Conservation (phyloP, 2,113 vertebrate species). For the Recurvirostra avosetta region DNA sequence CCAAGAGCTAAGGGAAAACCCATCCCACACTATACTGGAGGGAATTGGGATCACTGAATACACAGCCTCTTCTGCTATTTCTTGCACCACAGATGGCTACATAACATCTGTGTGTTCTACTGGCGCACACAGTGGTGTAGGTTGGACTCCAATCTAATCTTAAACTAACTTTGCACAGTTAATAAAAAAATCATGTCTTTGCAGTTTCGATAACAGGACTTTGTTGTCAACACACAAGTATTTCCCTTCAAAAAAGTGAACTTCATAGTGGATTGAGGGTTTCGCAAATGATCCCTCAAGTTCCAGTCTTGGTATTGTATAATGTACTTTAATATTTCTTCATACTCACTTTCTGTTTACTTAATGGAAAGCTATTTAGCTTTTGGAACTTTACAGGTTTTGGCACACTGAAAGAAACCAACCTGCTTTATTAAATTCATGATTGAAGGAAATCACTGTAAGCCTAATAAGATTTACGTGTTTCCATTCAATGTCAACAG, state of each 20-base stretch:
- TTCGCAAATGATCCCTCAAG: not conserved
- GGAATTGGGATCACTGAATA: not conserved
- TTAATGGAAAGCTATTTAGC: slow-evolving; percentile 6
- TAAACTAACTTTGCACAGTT: not conserved
- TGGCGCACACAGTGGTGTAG: not conserved
- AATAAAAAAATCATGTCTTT: not conserved
- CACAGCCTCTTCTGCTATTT: not conserved
- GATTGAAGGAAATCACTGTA: slow-evolving; percentile 37
- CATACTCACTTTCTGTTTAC: slow-evolving; percentile 17
- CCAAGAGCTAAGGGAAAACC: not conserved
- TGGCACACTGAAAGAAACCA: slow-evolving; percentile 9
- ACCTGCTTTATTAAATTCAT: slow-evolving; percentile 27
- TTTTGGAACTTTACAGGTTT: slow-evolving; percentile 32
- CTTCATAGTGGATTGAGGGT: not conserved
- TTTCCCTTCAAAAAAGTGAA: not conserved
- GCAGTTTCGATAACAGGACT: not conserved
- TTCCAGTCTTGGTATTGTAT: not conserved
- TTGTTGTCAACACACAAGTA: not conserved
- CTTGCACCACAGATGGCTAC: not conserved
- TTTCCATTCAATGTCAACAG: slow-evolving; percentile 29
- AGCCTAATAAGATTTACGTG: slow-evolving; percentile 41
- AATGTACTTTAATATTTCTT: not conserved
- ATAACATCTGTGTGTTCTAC: not conserved
- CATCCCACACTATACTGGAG: not conserved
- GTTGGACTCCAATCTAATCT: not conserved